Base-by-base conservation (phyloP, 2,888 invertebrate species). In the Ferdinandea cuprea region DNA sequence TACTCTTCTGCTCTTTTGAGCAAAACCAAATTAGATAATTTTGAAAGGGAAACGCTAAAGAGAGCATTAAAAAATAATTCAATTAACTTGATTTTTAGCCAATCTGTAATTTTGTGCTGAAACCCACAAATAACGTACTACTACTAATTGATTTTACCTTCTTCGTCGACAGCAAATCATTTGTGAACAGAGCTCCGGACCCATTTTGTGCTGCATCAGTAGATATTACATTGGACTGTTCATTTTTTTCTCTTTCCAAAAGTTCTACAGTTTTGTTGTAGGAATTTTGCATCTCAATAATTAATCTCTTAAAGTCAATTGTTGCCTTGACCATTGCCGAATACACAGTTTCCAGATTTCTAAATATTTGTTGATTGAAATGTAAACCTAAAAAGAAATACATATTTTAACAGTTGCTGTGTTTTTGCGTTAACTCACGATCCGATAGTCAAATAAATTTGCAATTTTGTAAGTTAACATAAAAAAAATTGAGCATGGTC, bases 251-350 rank as follows among this genome's bases (percentile, higher is more conserved):
- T 86, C 94, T 93, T 86, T 93, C 92, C 85, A 92, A 89, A 56
- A 94, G 92, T 80, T 94, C 94, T 40, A 93, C 88, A 88, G 95
- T 95, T 77, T 94, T 92, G 74, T 92, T 92, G 86, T 93, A 94
- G 21, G 94, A 92, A 44, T 94, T 92, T 85, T 94, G 94, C n/a
- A 95, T 93, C 73, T 96, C 96, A 59, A 95, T 95, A 9, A 95
- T 92, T 71, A 94, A 94, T 87, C 94, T 93, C 86, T 94, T 93
- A 88, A 96, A 93, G 86, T 96, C 95, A 52, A 93, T 92, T 2
- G 94, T 93, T 28, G 95, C 91, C 85, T 95, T 93, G 5, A 93
- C 91, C 88, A 96, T 92, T 86, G 94, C 93, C 86, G 92, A 92
- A 0, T 95, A 93, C 85, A 96, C 93, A 85, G 95, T 94, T 86